Conservation (phyloP, 2,888 invertebrate genomes). For the Achlya flavicornis region DNA sequence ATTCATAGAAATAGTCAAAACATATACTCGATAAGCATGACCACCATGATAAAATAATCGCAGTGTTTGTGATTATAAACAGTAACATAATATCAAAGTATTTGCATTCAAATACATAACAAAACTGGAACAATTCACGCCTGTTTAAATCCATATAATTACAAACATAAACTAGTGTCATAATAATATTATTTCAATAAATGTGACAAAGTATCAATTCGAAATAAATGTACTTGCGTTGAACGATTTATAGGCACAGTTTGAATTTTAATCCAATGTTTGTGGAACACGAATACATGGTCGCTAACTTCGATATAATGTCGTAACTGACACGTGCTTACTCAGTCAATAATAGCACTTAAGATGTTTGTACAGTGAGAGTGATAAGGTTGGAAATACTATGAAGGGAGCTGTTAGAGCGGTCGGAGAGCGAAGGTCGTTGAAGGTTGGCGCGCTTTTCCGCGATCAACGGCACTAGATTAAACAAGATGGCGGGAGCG, state of each 20-base stretch:
- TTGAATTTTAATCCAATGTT: slow-evolving; percentile 71
- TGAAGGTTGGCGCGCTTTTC: slow-evolving; percentile 84
- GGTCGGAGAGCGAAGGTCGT: slow-evolving; percentile 83
- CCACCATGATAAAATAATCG: slow-evolving; percentile 15
- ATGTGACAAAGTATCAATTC: slow-evolving; percentile 72
- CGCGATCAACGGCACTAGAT: slow-evolving; percentile 83
- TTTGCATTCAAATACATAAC: background rate
- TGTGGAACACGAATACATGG: slow-evolving; percentile 66
- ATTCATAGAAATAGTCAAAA: background rate
- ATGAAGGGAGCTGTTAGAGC: slow-evolving; percentile 55
- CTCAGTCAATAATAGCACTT: slow-evolving; percentile 35
- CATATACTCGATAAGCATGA: background rate
- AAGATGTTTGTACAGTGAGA: slow-evolving; percentile 23
- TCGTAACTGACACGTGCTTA: slow-evolving; percentile 24
- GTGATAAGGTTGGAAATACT: slow-evolving; percentile 38
- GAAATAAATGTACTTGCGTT: slow-evolving; percentile 59
- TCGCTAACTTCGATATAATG: slow-evolving; percentile 40
- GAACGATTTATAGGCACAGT: slow-evolving; percentile 70
- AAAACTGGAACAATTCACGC: slow-evolving; percentile 31
- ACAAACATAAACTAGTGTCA: slow-evolving; percentile 44
- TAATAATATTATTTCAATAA: slow-evolving; percentile 53
- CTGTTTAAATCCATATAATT: slow-evolving; percentile 35
- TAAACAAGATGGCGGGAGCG: slow-evolving; percentile 81
- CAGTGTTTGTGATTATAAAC: slow-evolving; percentile 12
- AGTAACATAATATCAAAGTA: background rate